These are phyloP conservation scores for Prostheceraeus crozeri DNA, from an alignment of 2,888 invertebrate species.

Conservation along the genomic window DNA sequence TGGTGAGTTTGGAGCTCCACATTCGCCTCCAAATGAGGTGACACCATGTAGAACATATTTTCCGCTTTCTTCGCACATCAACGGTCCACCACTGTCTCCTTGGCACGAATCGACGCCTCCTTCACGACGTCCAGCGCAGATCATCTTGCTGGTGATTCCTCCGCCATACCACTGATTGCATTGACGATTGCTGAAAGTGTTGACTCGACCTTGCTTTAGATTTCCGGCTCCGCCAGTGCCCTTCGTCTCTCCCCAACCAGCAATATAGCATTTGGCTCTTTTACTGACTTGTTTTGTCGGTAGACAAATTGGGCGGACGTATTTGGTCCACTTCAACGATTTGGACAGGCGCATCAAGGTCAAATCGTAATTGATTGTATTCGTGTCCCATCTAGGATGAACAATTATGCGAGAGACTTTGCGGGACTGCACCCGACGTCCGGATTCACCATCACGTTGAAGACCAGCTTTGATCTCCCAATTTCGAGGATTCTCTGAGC, in stretches of 20 bases:
- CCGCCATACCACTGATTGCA: not conserved
- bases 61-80: too few species aligned
- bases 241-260: slow-evolving; percentile 42
- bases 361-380: not conserved
- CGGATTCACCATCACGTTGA: not conserved
- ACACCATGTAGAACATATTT: not conserved
- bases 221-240: not conserved
- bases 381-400: not conserved
- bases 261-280: slow-evolving; percentile 41
- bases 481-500: not conserved
- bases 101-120: too few species aligned
- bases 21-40: slow-evolving; percentile 1
- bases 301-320: slow-evolving; percentile 41
- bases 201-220: not conserved
- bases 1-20: not conserved
- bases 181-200: not conserved
- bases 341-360: slow-evolving; percentile 40
- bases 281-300: slow-evolving; percentile 9
- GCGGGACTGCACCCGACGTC: not conserved
- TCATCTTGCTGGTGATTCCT: not conserved
- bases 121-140: too few species aligned
- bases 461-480: not conserved
- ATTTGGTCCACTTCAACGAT: slow-evolving; percentile 37
- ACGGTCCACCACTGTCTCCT: too few species aligned
- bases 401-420: not conserved